Evolutionary conservation across 2,888 invertebrate genomes (phyloP), one percentile per base, ranked within the genome.

Genomic region (Chorisops tibialis): DNA sequence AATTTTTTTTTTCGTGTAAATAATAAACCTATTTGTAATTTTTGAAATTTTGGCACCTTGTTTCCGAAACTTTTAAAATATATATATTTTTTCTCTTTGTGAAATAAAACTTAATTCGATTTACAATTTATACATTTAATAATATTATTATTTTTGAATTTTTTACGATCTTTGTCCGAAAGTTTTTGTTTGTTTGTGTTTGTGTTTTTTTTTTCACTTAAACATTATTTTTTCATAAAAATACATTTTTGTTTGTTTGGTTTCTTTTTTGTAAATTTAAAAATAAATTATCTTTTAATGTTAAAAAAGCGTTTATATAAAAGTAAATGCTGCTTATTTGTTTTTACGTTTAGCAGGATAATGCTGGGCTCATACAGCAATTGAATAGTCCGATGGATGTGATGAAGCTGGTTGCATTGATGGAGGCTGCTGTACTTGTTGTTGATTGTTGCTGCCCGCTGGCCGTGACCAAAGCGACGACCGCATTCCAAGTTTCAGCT

Each of bases 391-490:
- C 69, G 87, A 85, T 70, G 86, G 84, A 69, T 85, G 85, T 70
- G 81, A 82, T 66, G 81, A 79, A 68, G 82, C 80, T 69, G 81
- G 81, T 65, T 70, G 70, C 66, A 70, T 72, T 52, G 69, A 61
- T 69, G 59, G 64, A 54, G 63, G 24, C 14, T 71, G 70, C 16
- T 72, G 70, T 52, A 74, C 72, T 66, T 72, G 73, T 64, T 74
- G 71, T 66, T 74, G 65, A 65, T 74, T 75, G 48, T 72, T 73
- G 59, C 74, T 75, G 62, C 74, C 73, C 37, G 74, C 71, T 38
- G 86, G 86, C 67, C 86, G 80, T 35, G 87, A 86, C 87, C 87
- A 88, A 22, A 88, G 79, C 62, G 87, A 85, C 62, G 87, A 87
- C 65, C 86, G 80, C 71, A 87, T 79, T 35, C 87, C 87, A 67